Percentiles rank a stretch among this genome's conserved stretches.
These are phyloP conservation scores for Poecilia velifera DNA, from an alignment of 2,797 vertebrate genomes.

Conservation along the genomic window DNA sequence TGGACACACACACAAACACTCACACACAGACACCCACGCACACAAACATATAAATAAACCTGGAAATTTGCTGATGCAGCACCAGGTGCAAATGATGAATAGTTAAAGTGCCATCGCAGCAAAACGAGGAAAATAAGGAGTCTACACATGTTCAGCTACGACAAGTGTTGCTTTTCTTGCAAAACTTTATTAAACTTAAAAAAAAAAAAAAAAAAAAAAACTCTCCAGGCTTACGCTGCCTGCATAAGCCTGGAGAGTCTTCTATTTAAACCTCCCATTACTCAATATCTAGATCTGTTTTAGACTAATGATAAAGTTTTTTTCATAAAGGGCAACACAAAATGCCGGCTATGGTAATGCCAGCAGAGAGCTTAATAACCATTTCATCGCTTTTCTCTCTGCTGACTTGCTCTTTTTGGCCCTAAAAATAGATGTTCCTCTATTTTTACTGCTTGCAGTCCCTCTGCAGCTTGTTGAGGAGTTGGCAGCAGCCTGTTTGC, in stretches of 20 bases:
- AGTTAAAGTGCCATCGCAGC: conserved; percentile 50
- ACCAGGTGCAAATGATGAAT: conserved; percentile 71
- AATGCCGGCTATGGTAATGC: conserved; percentile 54
- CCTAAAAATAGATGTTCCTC: conserved; percentile 48
- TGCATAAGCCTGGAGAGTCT: background rate
- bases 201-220: conserved; percentile 5
- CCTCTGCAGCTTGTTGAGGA: conserved; percentile 32
- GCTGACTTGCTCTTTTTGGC: conserved; percentile 69
- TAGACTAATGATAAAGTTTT: conserved; percentile 15
- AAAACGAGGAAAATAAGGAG: conserved; percentile 53
- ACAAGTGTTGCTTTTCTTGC: conserved; percentile 42
- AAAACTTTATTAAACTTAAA: conserved; percentile 46
- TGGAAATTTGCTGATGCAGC: conserved; percentile 54
- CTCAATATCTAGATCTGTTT: conserved; percentile 15
- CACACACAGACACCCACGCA: background rate
- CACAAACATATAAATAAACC: background rate
- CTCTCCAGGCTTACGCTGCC: background rate
- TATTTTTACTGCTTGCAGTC: conserved; percentile 37
- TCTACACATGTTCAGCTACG: conserved; percentile 42
- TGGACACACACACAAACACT: background rate
- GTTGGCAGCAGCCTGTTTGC: conserved; percentile 44
- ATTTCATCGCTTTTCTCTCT: conserved; percentile 60
- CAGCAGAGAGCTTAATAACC: conserved; percentile 62
- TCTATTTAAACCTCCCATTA: conserved; percentile 12
- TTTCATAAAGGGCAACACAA: conserved; percentile 22